Percentiles rank a stretch among this genome's conserved stretches.
These are phyloP conservation scores for Lydus trimaculatus DNA, from an alignment of 2,888 invertebrate genomes.

Conservation along the genomic window DNA sequence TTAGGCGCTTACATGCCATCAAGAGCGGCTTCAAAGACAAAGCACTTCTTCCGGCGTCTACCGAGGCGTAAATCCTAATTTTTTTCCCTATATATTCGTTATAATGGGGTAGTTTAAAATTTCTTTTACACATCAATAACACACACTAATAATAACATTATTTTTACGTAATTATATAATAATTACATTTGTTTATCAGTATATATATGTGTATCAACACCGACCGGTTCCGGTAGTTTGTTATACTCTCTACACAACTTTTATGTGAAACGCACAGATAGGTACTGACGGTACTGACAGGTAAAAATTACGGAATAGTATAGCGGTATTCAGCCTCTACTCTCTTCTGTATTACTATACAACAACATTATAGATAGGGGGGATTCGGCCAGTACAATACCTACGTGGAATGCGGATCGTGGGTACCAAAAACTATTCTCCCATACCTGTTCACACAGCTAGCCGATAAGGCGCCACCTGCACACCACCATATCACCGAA, in stretches of 20 bases:
- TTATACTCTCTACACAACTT: slow-evolving; percentile 43
- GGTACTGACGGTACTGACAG: slow-evolving; percentile 49
- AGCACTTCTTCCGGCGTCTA: slow-evolving; percentile 9
- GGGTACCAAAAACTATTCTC: slow-evolving; percentile 5
- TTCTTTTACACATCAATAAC: neutral
- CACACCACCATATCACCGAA: neutral
- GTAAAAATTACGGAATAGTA: slow-evolving; percentile 51
- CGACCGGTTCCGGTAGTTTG: neutral
- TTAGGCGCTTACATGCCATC: slow-evolving; percentile 9
- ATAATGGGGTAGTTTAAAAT: neutral
- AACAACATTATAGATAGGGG: slow-evolving; percentile 33
- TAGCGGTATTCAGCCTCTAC: slow-evolving; percentile 48
- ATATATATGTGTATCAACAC: neutral
- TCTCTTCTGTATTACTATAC: too few species aligned
- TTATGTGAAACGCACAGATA: slow-evolving; percentile 45
- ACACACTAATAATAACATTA: neutral
- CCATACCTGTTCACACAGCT: slow-evolving; percentile 30
- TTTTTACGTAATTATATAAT: neutral
- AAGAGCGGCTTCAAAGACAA: slow-evolving; percentile 3
- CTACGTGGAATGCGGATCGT: slow-evolving; percentile 38
- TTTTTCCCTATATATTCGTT: neutral
- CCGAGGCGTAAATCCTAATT: slow-evolving; percentile 7
- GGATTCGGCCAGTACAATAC: slow-evolving; percentile 36
- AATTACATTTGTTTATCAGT: neutral
- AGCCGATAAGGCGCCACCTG: slow-evolving; percentile 30